Evolutionary conservation across 2,888 invertebrate genomes (phyloP).

Genomic region (Hipparchia semele): DNA sequence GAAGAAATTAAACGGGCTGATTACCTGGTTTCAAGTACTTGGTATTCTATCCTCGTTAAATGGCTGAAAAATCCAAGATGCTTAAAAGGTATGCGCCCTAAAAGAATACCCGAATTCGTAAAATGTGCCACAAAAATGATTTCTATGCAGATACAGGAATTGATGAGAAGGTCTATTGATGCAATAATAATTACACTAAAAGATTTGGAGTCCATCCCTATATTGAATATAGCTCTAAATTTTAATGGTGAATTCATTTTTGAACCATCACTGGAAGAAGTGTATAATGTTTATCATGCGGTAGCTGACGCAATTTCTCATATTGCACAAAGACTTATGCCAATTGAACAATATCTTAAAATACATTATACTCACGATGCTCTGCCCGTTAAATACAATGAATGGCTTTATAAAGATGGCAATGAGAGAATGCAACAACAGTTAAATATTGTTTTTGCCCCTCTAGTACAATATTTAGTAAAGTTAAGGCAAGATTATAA

Average conservation of each 20-base stretch:
- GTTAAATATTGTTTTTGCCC: conserved; percentile 80
- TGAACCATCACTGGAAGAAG: conserved; percentile 82
- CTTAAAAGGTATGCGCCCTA: conserved; percentile 65
- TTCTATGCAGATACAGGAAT: conserved; percentile 84
- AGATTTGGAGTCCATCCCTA: conserved; percentile 81
- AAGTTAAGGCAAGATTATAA: conserved; percentile 80
- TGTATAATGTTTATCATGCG: conserved; percentile 82
- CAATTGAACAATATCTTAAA: conserved; percentile 79
- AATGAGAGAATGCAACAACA: conserved; percentile 77
- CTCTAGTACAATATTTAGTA: conserved; percentile 81
- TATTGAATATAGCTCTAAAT: conserved; percentile 82
- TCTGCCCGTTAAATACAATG: conserved; percentile 83
- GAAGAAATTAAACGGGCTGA: conserved; percentile 73
- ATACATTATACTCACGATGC: conserved; percentile 70
- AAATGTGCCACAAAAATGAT: conserved; percentile 75
- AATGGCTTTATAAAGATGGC: conserved; percentile 79
- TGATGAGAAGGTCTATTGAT: conserved; percentile 86
- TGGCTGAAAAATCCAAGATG: conserved; percentile 79
- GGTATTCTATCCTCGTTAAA: conserved; percentile 69
- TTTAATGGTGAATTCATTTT: conserved; percentile 82
- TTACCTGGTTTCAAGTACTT: conserved; percentile 70
- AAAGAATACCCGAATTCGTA: conserved; percentile 66
- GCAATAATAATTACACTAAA: conserved; percentile 83
- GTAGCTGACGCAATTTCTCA: conserved; percentile 82
- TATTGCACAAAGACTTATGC: conserved; percentile 83